A percentile compares a stretch with the other conserved stretches of the same genome.
Evolutionary conservation across 2,113 vertebrate genomes (phyloP).

Genomic region (Mixornis gularis): DNA sequence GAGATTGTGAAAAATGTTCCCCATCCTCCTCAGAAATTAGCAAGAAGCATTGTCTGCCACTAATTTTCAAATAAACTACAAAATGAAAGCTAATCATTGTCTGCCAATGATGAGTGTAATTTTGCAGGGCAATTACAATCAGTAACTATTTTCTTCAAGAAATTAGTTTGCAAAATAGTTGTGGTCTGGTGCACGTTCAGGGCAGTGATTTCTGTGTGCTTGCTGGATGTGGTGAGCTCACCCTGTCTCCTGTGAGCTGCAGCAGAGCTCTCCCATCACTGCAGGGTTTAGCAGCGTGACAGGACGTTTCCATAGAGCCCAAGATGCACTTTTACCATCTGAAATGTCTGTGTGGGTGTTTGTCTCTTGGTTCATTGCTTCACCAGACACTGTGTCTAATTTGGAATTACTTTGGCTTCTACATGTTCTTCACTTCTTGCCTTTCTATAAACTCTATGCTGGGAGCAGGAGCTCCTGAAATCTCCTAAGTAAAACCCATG

Average conservation of each 20-base stretch:
- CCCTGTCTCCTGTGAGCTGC: not conserved
- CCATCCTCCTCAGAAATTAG: not conserved
- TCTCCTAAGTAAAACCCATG: not conserved
- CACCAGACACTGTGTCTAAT: not conserved
- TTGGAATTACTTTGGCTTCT: not conserved
- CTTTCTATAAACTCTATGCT: not conserved
- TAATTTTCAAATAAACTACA: not conserved
- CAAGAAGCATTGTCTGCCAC: not conserved
- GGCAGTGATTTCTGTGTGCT: not conserved
- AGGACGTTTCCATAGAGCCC: not conserved
- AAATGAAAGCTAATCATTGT: slow-evolving; percentile 13
- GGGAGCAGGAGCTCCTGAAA: not conserved
- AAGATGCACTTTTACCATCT: not conserved
- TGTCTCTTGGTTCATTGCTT: not conserved
- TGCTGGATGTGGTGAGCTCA: not conserved
- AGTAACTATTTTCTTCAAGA: slow-evolving; percentile 10
- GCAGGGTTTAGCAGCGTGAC: not conserved
- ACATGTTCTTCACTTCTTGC: not conserved
- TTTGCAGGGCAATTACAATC: slow-evolving; percentile 11
- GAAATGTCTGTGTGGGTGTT: not conserved
- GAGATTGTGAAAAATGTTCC: not conserved
- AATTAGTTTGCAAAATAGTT: slow-evolving; percentile 20
- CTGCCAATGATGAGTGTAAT: not conserved
- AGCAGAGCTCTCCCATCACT: not conserved
- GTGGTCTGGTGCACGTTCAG: not conserved